Evolutionary conservation across 2,888 invertebrate species (phyloP).

Genomic region (Emmelina monodactyla): DNA sequence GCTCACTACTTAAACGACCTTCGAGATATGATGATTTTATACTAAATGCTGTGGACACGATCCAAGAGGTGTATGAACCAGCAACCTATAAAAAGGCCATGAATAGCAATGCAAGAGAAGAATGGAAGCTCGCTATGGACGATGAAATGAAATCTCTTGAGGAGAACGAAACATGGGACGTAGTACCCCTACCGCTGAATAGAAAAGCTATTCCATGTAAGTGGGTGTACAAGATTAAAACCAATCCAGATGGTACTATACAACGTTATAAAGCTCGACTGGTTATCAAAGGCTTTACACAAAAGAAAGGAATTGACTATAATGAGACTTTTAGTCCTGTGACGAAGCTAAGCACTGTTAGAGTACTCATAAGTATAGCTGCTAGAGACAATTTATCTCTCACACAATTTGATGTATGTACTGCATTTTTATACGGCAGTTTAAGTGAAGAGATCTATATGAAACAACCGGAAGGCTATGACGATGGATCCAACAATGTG

Average conservation of each 20-base stretch:
- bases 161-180: too few relatives aligned
- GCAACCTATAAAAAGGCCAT: too few relatives aligned
- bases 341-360: background rate
- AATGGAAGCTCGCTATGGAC: conserved; percentile 18
- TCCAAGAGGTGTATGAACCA: too few relatives aligned
- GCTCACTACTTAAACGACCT: too few relatives aligned
- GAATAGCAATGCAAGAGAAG: too few relatives aligned
- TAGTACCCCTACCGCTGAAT: too few relatives aligned
- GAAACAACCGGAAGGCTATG: conserved; percentile 2
- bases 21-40: too few relatives aligned
- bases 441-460: conserved; percentile 3
- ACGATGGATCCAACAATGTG: background rate
- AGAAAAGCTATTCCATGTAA: too few relatives aligned
- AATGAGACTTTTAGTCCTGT: conserved; percentile 3
- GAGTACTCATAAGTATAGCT: conserved; percentile 3
- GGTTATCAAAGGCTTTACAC: conserved; percentile 7
- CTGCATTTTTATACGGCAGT: conserved; percentile 4
- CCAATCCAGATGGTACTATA: conserved; percentile 13
- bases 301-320: conserved; percentile 6
- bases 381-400: background rate
- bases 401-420: conserved; percentile 2
- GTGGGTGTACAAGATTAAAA: conserved; percentile 16
- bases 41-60: too few relatives aligned
- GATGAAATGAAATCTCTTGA: too few relatives aligned
- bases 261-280: conserved; percentile 16